phyloP scores from a whole-genome alignment of 2,797 vertebrate genomes.

The Lates japonicus region DNA sequence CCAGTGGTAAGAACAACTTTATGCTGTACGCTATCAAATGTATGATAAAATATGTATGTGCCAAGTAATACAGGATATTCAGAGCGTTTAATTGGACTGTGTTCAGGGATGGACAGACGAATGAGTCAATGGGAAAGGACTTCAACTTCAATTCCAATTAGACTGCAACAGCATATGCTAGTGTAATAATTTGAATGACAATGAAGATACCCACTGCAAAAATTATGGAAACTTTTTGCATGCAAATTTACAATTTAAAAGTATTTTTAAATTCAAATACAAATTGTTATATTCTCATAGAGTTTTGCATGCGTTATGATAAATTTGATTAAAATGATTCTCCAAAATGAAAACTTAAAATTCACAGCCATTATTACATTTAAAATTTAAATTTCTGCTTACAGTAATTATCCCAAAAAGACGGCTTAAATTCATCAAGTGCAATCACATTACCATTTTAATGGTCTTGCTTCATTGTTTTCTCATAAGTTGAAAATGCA shows the following conservation, averaged over 20 bases:
- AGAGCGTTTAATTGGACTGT: neutral
- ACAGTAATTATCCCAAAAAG: slow-evolving; percentile 21
- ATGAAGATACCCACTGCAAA: neutral
- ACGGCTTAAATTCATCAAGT: slow-evolving; percentile 25
- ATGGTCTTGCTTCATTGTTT: slow-evolving; percentile 38
- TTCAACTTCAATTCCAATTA: neutral
- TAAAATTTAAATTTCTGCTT: slow-evolving; percentile 25
- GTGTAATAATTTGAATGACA: neutral
- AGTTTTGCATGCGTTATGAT: neutral
- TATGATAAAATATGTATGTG: neutral
- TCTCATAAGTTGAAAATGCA: slow-evolving; percentile 26
- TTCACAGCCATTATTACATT: slow-evolving; percentile 34
- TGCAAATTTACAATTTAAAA: neutral
- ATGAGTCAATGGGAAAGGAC: neutral
- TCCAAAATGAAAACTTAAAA: slow-evolving; percentile 27
- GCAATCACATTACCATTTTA: slow-evolving; percentile 41
- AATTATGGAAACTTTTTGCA: neutral
- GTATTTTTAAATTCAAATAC: slow-evolving; percentile 2
- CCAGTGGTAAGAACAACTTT: slow-evolving; percentile 89
- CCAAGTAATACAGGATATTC: neutral
- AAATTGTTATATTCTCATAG: slow-evolving; percentile 13
- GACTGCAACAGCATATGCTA: neutral
- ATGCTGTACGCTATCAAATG: slow-evolving; percentile 36
- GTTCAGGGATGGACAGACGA: neutral
- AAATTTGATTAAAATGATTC: slow-evolving; percentile 12